Evolutionary conservation across 1,140 invertebrate species (phyloP).

Genomic region (Macrocentrus cingulum): DNA sequence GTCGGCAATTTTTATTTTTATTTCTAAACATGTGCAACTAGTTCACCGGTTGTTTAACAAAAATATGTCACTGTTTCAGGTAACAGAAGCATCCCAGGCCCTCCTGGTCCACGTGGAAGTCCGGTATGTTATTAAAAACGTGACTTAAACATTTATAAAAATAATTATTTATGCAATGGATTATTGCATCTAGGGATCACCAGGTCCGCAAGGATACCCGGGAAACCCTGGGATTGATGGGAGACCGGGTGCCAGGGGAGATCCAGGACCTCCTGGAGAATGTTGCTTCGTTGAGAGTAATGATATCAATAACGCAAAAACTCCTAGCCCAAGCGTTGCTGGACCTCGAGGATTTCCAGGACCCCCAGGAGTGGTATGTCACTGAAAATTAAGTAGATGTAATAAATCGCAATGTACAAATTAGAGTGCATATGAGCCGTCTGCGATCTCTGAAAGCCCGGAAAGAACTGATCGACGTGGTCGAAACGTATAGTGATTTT

Average conservation of each 20-base stretch:
- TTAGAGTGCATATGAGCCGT: too few relatives aligned
- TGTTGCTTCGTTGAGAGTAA: too few relatives aligned
- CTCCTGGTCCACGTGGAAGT: too few relatives aligned
- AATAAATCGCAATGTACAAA: too few relatives aligned
- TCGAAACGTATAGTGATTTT: too few relatives aligned
- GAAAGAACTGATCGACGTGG: too few relatives aligned
- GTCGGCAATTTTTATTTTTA: too few relatives aligned
- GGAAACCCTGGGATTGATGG: conserved; percentile 44
- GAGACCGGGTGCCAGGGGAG: conserved; percentile 44
- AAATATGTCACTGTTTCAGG: neutral
- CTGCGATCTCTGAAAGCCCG: too few relatives aligned
- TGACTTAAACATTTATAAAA: conserved; percentile 1
- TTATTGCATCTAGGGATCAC: conserved; percentile 29
- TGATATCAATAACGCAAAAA: too few relatives aligned
- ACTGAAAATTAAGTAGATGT: neutral
- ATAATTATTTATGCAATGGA: neutral
- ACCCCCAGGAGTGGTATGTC: neutral
- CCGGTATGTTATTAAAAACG: neutral
- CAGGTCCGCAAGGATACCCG: conserved; percentile 39
- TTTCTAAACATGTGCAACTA: too few relatives aligned
- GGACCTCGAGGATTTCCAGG: conserved; percentile 37
- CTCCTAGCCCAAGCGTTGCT: neutral
- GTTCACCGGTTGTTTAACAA: too few relatives aligned
- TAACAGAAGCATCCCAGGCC: too few relatives aligned
- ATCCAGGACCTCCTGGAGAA: conserved; percentile 68